These are phyloP conservation scores for Gorsachius goisagi DNA, from an alignment of 2,113 vertebrate species.

Conservation along the genomic window DNA sequence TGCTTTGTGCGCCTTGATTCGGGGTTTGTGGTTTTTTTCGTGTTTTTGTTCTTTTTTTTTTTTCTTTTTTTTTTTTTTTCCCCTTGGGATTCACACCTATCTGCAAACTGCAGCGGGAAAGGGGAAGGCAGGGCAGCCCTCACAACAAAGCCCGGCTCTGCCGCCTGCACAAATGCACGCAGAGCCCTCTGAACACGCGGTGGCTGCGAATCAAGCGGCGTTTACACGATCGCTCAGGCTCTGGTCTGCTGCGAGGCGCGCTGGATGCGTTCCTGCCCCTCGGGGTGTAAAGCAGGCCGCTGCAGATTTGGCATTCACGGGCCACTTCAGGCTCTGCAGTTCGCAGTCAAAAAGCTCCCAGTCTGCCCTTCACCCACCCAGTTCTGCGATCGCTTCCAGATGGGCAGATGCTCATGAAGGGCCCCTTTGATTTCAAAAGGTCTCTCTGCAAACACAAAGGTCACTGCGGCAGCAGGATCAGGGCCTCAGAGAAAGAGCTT, in stretches of 20 bases:
- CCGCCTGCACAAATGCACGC: accelerated
- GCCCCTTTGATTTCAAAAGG: slow-evolving; percentile 44
- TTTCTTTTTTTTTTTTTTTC: too few species aligned
- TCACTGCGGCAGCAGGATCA: slow-evolving; percentile 22
- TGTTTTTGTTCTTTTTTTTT: too few species aligned
- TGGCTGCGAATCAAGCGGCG: accelerated
- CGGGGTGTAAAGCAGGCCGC: accelerated
- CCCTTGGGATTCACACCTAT: background rate
- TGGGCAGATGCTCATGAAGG: slow-evolving; percentile 39
- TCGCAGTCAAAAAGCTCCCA: background rate
- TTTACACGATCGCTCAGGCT: accelerated
- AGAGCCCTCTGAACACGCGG: accelerated
- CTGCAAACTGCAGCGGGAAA: background rate
- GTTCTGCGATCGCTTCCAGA: slow-evolving; percentile 8
- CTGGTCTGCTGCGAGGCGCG: accelerated
- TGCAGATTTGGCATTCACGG: too few species aligned
- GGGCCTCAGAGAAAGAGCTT: background rate
- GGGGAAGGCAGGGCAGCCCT: background rate
- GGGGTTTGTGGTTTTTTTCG: too few species aligned
- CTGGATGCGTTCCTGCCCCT: background rate
- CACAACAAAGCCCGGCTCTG: background rate
- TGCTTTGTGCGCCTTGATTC: too few species aligned
- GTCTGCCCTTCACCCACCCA: background rate
- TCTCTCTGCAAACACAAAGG: slow-evolving; percentile 52
- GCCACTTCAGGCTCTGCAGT: background rate